phyloP scores from a whole-genome alignment of 2,113 vertebrate genomes.

The Egretta garzetta region DNA sequence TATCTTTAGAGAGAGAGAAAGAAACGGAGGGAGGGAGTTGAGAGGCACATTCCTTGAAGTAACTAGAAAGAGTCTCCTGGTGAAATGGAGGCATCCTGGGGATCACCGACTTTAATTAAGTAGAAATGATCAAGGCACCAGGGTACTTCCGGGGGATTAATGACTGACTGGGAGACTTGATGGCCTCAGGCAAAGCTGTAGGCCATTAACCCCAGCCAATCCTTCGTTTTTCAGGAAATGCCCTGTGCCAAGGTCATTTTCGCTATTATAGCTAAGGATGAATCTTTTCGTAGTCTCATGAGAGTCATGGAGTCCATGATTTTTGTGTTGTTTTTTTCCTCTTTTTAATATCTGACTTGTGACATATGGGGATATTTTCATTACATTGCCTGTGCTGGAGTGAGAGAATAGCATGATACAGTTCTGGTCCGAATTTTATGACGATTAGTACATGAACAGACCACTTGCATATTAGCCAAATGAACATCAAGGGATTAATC shows the following conservation, averaged over 20 bases:
- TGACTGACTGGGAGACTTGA: slow-evolving; percentile 53
- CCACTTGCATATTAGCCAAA: slow-evolving; percentile 26
- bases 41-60: slow-evolving; percentile 61
- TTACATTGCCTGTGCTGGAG: neutral
- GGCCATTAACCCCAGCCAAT: slow-evolving; percentile 57
- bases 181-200: slow-evolving; percentile 67
- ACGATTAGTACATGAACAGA: neutral
- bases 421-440: neutral
- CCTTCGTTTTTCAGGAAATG: slow-evolving; percentile 52
- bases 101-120: slow-evolving; percentile 66
- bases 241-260: slow-evolving; percentile 50
- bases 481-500: slow-evolving; percentile 28
- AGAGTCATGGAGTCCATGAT: slow-evolving; percentile 14
- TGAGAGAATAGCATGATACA: neutral
- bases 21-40: slow-evolving; percentile 1
- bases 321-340: neutral
- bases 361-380: slow-evolving; percentile 23
- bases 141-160: slow-evolving; percentile 56
- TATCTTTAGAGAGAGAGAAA: slow-evolving; percentile 53
- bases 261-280: slow-evolving; percentile 49
- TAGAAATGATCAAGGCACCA: slow-evolving; percentile 61
- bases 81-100: slow-evolving; percentile 60
- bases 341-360: slow-evolving; percentile 38
- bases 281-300: slow-evolving; percentile 1
- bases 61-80: slow-evolving; percentile 61